Evolutionary conservation across 2,113 vertebrate species (phyloP).

Genomic region (Willisornis vidua): DNA sequence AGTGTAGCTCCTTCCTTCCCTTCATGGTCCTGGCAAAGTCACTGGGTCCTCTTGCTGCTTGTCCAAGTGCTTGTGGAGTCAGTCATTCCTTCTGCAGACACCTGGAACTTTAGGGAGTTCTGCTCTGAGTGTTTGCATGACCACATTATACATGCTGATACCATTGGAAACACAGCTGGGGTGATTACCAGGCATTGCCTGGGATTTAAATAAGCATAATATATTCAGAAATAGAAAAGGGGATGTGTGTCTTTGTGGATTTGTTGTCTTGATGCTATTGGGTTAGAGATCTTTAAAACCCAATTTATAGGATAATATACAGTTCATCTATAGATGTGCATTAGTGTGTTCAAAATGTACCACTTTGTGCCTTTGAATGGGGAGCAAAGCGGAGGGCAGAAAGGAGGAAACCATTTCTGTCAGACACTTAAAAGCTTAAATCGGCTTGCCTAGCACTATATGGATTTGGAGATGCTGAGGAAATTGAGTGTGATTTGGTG

Average conservation of each 20-base stretch:
- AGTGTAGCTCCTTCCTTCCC: neutral
- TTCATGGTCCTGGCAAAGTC: neutral
- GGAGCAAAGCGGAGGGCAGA: neutral
- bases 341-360: neutral
- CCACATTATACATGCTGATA: neutral
- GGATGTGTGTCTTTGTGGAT: neutral
- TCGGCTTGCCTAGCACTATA: neutral
- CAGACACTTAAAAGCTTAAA: neutral
- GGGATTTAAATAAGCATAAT: neutral
- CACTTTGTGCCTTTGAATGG: neutral
- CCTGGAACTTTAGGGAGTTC: neutral
- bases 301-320: neutral
- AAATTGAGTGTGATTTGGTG: neutral
- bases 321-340: neutral
- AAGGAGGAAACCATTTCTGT: neutral
- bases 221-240: neutral
- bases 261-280: neutral
- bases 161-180: neutral
- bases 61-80: neutral
- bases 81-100: neutral
- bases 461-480: neutral
- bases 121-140: neutral
- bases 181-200: neutral
- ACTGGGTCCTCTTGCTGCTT: accelerated
- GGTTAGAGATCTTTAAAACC: neutral